phyloP scores from a whole-genome alignment of 2,888 invertebrate genomes.

The Drosophila longiperda region DNA sequence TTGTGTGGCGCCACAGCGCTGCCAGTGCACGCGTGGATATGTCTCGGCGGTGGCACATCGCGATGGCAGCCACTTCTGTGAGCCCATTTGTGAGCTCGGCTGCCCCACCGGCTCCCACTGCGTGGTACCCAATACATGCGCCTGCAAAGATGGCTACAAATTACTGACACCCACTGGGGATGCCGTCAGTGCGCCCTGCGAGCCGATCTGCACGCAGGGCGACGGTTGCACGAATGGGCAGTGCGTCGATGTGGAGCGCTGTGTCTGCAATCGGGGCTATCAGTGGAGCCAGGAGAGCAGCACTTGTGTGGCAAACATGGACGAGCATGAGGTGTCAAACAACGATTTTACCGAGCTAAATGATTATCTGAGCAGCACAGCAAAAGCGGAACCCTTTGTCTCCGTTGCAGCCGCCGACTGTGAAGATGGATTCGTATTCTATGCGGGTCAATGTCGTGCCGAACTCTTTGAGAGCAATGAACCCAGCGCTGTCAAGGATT shows the following conservation, averaged over 20 bases:
- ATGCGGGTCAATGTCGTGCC: slow-evolving; percentile 67
- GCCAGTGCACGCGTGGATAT: slow-evolving; percentile 72
- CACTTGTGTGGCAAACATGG: slow-evolving; percentile 41
- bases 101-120: slow-evolving; percentile 67
- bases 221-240: slow-evolving; percentile 67
- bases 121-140: slow-evolving; percentile 72
- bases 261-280: slow-evolving; percentile 64
- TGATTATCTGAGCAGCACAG: slow-evolving; percentile 12
- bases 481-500: slow-evolving; percentile 18
- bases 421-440: slow-evolving; percentile 59
- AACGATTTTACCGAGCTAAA: slow-evolving; percentile 20
- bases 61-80: slow-evolving; percentile 69
- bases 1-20: slow-evolving; percentile 74
- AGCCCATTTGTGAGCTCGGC: slow-evolving; percentile 67
- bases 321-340: neutral
- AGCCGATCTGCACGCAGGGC: slow-evolving; percentile 62
- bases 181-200: slow-evolving; percentile 67
- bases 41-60: slow-evolving; percentile 56
- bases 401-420: slow-evolving; percentile 44
- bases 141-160: slow-evolving; percentile 65
- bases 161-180: slow-evolving; percentile 48
- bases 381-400: neutral
- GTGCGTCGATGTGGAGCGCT: slow-evolving; percentile 60
- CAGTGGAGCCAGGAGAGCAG: slow-evolving; percentile 35
- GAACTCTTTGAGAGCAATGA: slow-evolving; percentile 72